Evolutionary conservation across 2,797 vertebrate species (phyloP), one percentile per base, ranked within the genome.

Genomic region (Epinephelus malabaricus): DNA sequence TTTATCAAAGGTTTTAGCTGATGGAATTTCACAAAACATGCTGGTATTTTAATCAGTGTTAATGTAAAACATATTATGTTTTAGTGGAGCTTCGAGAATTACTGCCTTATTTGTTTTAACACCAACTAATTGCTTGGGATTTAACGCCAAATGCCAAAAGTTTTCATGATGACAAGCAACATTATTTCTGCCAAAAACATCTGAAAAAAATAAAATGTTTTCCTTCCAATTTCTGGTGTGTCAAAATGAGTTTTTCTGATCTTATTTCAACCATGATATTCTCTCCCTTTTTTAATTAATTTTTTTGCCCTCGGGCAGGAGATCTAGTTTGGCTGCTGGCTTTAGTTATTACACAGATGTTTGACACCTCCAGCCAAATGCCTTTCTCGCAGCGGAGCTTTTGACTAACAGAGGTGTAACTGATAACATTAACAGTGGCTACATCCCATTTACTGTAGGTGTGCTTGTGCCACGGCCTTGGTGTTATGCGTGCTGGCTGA

Each of bases 301-400:
- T 12, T 0, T 4, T 6, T 47, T 25, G 23, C 11, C 49, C 34
- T 27, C 49, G 45, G 47, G 46, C 43, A 23, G 59, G 15, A 1
- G 1, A 46, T 25, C 50, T 17, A 3, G 14, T 19, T 47, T 66
- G 30, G 49, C 55, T 47, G 19, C 34, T 53, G n/a, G 50, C 55
- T 19, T 61, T 15, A n/a, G 40, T 59, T 58, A 34, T 71, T 17
- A 59, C 58, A 54, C 72, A 73, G 70, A 78, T 74, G 72, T 72
- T 72, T 69, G 50, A 43, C 19, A 17, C 5, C 23, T 53, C n/a
- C 15, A 55, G 64, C 65, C 73, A 70, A 56, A 66, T 27, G 47
- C 25, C 18, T 55, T 51, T 58, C 69, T 82, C 56, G 27, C 73
- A 43, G 30, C 3, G 8, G 27, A 43, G 47, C 46, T 23, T 53